Conservation (phyloP, 1,140 invertebrate species). For the Neodiprion lecontei region DNA sequence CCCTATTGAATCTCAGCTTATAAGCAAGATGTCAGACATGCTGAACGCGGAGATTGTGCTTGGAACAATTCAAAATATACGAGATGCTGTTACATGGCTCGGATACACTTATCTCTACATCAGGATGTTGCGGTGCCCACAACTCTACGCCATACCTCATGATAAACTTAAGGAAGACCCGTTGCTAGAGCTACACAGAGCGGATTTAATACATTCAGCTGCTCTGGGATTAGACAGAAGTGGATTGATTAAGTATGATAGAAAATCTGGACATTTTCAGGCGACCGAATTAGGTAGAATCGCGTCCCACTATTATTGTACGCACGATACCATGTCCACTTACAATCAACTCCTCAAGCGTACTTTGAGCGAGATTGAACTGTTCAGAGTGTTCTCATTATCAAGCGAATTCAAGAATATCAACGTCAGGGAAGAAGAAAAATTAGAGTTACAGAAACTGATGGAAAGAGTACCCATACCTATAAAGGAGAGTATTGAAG, state of each 20-base stretch:
- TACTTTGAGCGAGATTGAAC: constrained; percentile 96
- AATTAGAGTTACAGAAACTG: constrained; percentile 95
- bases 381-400: constrained; percentile 99
- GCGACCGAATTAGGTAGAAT: constrained; percentile 95
- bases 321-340: constrained; percentile 94
- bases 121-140: constrained; percentile 84
- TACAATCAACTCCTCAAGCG: constrained; percentile 98
- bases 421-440: constrained; percentile 97
- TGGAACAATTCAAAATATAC: constrained; percentile 93
- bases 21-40: constrained; percentile 91
- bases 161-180: constrained; percentile 85
- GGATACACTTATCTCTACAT: constrained; percentile 98
- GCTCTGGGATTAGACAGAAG: constrained; percentile 90
- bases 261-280: constrained; percentile 93
- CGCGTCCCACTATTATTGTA: constrained; percentile 98
- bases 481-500: constrained; percentile 99
- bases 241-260: constrained; percentile 94
- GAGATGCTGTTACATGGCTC: constrained; percentile 94
- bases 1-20: constrained; percentile 86
- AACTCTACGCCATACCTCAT: constrained; percentile 86
- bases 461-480: constrained; percentile 98
- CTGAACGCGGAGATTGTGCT: constrained; percentile 98
- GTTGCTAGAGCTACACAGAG: constrained; percentile 85
- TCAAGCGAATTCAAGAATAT: constrained; percentile 94
- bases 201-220: constrained; percentile 97